A percentile compares a stretch with the other conserved stretches of the same genome.
Evolutionary conservation across 2,888 invertebrate species (phyloP).

Genomic region (Ceratothoa steindachneri): DNA sequence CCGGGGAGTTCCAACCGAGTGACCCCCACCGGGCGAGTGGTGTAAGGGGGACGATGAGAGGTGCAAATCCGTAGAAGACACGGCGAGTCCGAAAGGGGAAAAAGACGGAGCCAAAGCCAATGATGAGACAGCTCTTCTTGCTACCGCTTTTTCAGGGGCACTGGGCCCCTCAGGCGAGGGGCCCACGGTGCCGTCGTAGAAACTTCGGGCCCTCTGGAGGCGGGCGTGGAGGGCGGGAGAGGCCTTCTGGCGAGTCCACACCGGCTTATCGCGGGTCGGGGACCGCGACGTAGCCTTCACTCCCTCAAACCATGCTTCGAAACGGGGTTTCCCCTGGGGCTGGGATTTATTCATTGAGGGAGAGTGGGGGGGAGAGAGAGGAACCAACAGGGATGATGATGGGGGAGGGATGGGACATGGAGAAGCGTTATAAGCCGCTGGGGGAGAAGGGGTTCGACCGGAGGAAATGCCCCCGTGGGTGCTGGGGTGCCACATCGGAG

Average conservation of each 20-base stretch:
- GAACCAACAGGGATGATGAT: too few relatives aligned
- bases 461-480: too few relatives aligned
- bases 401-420: too few relatives aligned
- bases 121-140: neutral
- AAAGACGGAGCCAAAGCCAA: neutral
- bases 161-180: neutral
- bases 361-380: neutral
- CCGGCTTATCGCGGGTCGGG: neutral
- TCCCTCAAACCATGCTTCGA: neutral
- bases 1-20: neutral
- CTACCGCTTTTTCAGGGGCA: neutral
- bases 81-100: neutral
- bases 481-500: too few relatives aligned
- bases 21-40: neutral
- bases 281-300: neutral
- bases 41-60: neutral
- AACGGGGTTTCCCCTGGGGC: neutral
- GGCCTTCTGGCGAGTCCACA: slow-evolving; percentile 1
- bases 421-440: too few relatives aligned
- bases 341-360: neutral
- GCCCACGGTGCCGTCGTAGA: neutral
- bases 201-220: neutral
- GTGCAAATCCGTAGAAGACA: neutral
- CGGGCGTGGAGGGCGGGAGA: neutral
- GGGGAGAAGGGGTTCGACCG: too few relatives aligned